Evolutionary conservation across 2,113 vertebrate genomes (phyloP), one percentile per base, ranked within the genome.

Genomic region (Trematomus loennbergii): DNA sequence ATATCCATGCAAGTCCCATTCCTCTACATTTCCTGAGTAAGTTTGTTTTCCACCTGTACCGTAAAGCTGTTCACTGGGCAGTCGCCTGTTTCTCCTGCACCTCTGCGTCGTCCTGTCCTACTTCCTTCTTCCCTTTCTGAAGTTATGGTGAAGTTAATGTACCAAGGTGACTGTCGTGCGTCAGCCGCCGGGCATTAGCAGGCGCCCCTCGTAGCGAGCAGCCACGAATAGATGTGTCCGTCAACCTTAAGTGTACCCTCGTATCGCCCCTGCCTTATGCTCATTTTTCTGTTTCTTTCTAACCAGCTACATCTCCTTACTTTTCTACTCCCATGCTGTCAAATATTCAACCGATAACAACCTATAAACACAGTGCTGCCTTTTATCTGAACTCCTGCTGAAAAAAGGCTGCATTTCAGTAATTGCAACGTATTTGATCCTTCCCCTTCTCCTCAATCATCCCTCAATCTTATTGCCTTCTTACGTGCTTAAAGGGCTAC

Each of bases 131-230:
- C 53, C 10, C 9, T 69, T 68, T 78, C 55, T 75, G 22, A 67
- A 63, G 69, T 82, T 52, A 6, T 3, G 58, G n/a, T 22, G 64
- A 71, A 36, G 79, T 82, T 72, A 65, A 64, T 64, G 66, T 5
- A 67, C 52, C 55, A 10, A 80, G 77, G 77, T 83, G 85, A 69
- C 69, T 68, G 71, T 74, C 64, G 52, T 49, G 45, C 53, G 22
- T 77, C 75, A 71, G 78, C 81, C 9, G 15, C 33, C 53, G 52
- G 74, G 17, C 55, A 73, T 83, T 75, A 73, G 83, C 79, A 76
- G 49, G 61, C 65, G 2, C 20, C 66, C 50, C 12, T 40, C 17
- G 72, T 67, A 59, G 55, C 25, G 15, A 33, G 58, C 67, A n/a
- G 68, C 64, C 73, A n/a, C 3, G 1, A 20, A 72, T 58, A 72